Conservation (phyloP, 2,113 vertebrate species). For the Notothenia rossii region DNA sequence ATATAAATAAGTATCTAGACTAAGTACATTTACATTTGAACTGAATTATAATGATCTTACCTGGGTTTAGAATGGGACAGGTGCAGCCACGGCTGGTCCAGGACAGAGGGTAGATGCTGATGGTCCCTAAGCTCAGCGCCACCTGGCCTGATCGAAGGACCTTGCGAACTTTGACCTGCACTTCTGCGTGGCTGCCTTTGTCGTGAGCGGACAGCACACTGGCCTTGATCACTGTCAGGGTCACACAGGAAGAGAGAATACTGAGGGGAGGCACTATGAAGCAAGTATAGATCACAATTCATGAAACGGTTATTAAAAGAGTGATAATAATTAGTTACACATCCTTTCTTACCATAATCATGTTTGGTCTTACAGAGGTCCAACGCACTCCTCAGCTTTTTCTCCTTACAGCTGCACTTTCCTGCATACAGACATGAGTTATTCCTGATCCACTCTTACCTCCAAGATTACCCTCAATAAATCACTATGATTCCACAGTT, state of each 20-base stretch:
- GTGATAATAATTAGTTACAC: not conserved
- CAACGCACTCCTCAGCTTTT: conserved; percentile 82
- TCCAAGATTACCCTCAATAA: not conserved
- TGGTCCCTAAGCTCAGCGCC: conserved; percentile 81
- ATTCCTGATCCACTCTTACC: not conserved
- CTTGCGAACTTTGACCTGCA: conserved; percentile 90
- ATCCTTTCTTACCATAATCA: conserved; percentile 85
- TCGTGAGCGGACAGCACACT: conserved; percentile 91
- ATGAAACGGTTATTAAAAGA: not conserved
- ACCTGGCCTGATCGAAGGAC: conserved; percentile 85
- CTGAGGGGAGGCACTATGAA: not conserved
- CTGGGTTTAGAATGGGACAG: conserved; percentile 92
- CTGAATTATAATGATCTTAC: conserved; percentile 59
- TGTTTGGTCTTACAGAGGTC: conserved; percentile 91
- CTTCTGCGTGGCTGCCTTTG: conserved; percentile 92
- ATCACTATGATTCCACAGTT: not conserved
- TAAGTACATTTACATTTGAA: too few species aligned
- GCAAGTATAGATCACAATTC: not conserved
- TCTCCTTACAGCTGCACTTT: conserved; percentile 92
- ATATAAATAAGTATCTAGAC: too few species aligned
- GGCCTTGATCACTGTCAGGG: conserved; percentile 88
- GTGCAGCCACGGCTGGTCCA: conserved; percentile 93
- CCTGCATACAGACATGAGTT: conserved; percentile 73
- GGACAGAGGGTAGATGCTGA: conserved; percentile 89
- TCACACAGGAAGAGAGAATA: not conserved